A percentile compares a stretch with the other conserved stretches of the same genome.
phyloP scores from a whole-genome alignment of 1,140 invertebrate species.

The Drosophila novamexicana region DNA sequence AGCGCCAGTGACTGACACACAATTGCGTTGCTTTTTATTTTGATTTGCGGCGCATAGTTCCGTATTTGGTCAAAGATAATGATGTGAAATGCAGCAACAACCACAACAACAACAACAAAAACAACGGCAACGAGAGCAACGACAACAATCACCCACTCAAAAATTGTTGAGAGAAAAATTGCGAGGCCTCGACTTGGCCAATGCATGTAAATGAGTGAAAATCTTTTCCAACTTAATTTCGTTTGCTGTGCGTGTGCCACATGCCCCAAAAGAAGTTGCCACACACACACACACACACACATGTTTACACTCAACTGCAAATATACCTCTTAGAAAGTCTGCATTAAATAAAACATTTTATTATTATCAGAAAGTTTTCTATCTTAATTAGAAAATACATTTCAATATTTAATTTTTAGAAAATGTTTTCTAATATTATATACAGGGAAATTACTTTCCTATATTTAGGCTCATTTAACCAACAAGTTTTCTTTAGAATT shows the following conservation, averaged over 20 bases:
- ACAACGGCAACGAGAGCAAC: slow-evolving; percentile 41
- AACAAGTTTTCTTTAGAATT: no score
- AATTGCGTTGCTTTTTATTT: slow-evolving; percentile 68
- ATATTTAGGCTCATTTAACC: no score
- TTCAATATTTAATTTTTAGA: no score
- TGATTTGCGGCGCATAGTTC: slow-evolving; percentile 62
- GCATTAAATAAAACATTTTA: no score
- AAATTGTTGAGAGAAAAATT: slow-evolving; percentile 68
- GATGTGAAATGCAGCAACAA: slow-evolving; percentile 72
- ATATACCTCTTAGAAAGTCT: no score
- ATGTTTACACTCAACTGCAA: no score
- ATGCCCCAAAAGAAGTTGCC: slow-evolving; percentile 29
- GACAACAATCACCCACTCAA: slow-evolving; percentile 76
- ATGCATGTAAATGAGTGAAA: slow-evolving; percentile 80
- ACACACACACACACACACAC: background rate
- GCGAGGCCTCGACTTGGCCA: slow-evolving; percentile 28
- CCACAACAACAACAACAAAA: slow-evolving; percentile 29
- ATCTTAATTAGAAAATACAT: no score
- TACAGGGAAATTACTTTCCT: no score
- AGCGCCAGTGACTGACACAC: slow-evolving; percentile 76
- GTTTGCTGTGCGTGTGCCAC: slow-evolving; percentile 55
- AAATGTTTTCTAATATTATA: no score
- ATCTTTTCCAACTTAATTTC: slow-evolving; percentile 65
- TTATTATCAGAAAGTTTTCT: no score
- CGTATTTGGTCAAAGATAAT: slow-evolving; percentile 83